Evolutionary conservation across 2,888 invertebrate genomes (phyloP), one percentile per base, ranked within the genome.

Genomic region (Trissolcus brochymenae): DNA sequence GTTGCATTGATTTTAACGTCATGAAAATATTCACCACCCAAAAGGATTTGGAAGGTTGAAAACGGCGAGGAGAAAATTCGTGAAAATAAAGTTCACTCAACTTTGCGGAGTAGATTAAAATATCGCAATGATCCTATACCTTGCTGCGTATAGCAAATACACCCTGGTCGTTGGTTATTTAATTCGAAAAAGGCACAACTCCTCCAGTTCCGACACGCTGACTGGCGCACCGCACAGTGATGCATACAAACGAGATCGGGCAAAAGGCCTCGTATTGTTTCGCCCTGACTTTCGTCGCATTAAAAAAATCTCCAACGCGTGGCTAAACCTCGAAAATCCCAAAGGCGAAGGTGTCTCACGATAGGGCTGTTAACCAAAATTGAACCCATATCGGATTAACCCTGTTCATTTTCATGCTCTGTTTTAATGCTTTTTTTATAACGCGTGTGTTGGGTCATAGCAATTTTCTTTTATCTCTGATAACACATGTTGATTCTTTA

Each of bases 221-320:
- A 19, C 62, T 55, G 56, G 56, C 67, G 53, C 73, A 62, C 62
- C 51, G 19, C 51, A 57, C 53, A 49, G 57, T 40, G 50, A n/a
- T 53, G 62, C 74, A 67, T 62, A 74, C 46, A 67, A 66, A 66
- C 73, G 56, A 55, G 51, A 46, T 59, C 17, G 43, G 11, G 9
- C 40, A 16, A 21, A 62, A 61, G 74, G 71, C 41, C 71, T 43
- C 56, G 66, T 66, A 74, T 74, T 70, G 70, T 74, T 79, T 66
- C 64, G 61, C 75, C 78, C 74, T 67, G 46, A 66, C 71, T 66
- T 62, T 73, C 62, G 54, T 80, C 72, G 61, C 76, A 79, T 76
- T 79, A 73, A 76, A 81, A 81, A 81, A 82, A 81, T 82, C 81
- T 71, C 75, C 71, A 67, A 78, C 81, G 72, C 79, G 81, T 80